Conservation (phyloP, 1,140 invertebrate genomes). For the Drosophila nannoptera region DNA sequence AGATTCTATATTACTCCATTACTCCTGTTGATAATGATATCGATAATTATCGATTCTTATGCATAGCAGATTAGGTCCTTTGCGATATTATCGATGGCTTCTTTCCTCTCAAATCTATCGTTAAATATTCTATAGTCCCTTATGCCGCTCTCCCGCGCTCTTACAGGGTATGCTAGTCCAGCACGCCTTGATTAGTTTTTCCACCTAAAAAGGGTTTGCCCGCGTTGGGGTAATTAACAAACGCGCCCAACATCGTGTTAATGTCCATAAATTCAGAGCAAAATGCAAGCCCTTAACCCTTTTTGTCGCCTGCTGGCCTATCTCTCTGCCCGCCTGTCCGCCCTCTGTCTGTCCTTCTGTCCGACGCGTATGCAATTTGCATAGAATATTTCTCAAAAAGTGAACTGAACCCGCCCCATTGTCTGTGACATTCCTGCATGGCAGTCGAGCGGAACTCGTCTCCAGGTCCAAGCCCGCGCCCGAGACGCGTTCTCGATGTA, state of each 20-base stretch:
- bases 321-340: background rate
- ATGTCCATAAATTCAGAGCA: constrained; percentile 61
- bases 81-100: too few relatives aligned
- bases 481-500: constrained; percentile 48
- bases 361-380: constrained; percentile 49
- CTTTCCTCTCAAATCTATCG: too few relatives aligned
- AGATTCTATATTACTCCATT: too few relatives aligned
- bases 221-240: constrained; percentile 45
- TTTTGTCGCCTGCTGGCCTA: constrained; percentile 30
- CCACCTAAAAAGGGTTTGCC: constrained; percentile 53
- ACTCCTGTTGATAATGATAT: background rate
- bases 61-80: too few relatives aligned
- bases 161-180: constrained; percentile 1
- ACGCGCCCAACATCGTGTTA: constrained; percentile 63
- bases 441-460: constrained; percentile 51
- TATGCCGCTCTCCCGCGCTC: background rate
- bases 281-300: constrained; percentile 54
- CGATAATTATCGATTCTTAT: background rate
- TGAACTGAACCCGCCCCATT: constrained; percentile 56
- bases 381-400: constrained; percentile 60
- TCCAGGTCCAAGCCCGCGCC: constrained; percentile 10
- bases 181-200: constrained; percentile 24
- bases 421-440: constrained; percentile 60
- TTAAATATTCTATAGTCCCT: too few relatives aligned
- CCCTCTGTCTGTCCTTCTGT: background rate